Conservation (phyloP, 2,888 invertebrate species). For the Noctua janthe region DNA sequence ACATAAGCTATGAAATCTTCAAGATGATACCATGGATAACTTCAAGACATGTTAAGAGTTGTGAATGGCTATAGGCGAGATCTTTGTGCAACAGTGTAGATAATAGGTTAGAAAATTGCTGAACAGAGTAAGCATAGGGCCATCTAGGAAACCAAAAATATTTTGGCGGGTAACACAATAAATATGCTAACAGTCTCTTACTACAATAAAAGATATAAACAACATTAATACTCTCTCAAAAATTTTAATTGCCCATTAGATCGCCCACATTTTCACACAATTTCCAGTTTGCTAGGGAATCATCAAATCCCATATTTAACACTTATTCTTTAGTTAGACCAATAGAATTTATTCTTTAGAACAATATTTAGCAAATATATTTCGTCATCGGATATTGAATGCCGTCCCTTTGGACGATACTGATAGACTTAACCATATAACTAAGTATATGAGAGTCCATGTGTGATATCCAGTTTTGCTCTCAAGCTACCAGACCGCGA, state of each 20-base stretch:
- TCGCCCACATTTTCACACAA: background rate
- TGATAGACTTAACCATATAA: constrained; percentile 1
- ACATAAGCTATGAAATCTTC: too few species aligned
- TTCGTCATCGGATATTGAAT: background rate
- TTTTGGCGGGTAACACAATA: background rate
- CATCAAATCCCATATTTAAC: background rate
- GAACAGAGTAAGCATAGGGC: background rate
- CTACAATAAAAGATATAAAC: background rate
- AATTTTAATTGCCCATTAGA: background rate
- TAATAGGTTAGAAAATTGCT: background rate
- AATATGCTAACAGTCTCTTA: background rate
- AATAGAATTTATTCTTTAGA: background rate
- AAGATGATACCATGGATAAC: too few species aligned
- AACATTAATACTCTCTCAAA: background rate
- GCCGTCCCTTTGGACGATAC: background rate
- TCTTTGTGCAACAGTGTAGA: background rate
- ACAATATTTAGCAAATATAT: background rate
- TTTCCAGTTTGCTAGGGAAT: background rate
- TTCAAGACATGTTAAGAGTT: background rate
- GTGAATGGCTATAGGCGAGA: background rate
- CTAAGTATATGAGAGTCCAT: constrained; percentile 24
- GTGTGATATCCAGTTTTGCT: constrained; percentile 53
- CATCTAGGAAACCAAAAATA: background rate
- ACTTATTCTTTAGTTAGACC: background rate
- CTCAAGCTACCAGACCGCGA: constrained; percentile 61